phyloP scores from a whole-genome alignment of 2,797 vertebrate species.

The Poeciliopsis gracilis region DNA sequence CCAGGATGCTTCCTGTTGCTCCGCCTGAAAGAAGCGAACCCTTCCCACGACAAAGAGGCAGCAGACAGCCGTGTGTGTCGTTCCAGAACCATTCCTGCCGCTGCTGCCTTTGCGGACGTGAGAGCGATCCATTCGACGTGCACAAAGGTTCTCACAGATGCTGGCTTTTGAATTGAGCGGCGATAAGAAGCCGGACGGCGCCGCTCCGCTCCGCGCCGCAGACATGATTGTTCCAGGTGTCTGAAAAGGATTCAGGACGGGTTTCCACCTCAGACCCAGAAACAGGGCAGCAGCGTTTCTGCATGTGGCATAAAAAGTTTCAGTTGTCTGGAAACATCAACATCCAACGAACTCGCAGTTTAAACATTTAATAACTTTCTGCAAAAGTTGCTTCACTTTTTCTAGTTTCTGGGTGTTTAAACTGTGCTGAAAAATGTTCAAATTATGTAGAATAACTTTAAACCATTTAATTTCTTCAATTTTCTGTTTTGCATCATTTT shows the following conservation, averaged over 20 bases:
- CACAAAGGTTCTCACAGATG: constrained; percentile 1
- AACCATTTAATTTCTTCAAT: too few species aligned
- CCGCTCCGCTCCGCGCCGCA: neutral
- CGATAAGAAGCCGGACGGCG: neutral
- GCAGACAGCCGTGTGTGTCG: neutral
- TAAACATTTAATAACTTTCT: neutral
- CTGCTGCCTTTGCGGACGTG: neutral
- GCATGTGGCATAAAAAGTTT: neutral
- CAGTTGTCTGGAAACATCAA: too few species aligned
- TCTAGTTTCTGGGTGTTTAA: neutral
- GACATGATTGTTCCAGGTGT: neutral
- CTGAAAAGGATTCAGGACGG: neutral
- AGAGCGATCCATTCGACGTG: neutral
- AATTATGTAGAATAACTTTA: neutral
- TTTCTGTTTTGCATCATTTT: too few species aligned
- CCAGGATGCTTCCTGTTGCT: neutral
- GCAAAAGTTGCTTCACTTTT: neutral
- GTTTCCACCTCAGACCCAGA: neutral
- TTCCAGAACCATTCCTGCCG: neutral
- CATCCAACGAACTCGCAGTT: neutral
- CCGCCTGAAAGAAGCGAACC: neutral
- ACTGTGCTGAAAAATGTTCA: neutral
- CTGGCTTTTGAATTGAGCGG: neutral
- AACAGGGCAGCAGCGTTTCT: neutral
- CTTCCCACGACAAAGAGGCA: too few species aligned